phyloP scores from a whole-genome alignment of 2,888 invertebrate species.

The Steromphala cineraria region DNA sequence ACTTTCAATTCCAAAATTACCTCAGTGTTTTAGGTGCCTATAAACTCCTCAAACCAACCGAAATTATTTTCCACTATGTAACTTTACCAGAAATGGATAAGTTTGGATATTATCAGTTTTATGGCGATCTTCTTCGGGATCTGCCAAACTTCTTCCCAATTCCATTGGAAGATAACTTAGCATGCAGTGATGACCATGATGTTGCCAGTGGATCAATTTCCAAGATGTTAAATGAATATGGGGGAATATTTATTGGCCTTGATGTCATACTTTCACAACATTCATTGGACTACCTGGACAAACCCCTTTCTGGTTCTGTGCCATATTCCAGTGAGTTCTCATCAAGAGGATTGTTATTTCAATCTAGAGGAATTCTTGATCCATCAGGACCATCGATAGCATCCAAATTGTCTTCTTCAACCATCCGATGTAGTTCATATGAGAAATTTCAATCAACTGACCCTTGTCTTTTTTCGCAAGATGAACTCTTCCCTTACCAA shows the following conservation, averaged over 20 bases:
- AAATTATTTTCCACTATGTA: conserved; percentile 51
- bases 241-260: conserved; percentile 58
- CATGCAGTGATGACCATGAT: conserved; percentile 25
- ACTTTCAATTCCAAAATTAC: conserved; percentile 63
- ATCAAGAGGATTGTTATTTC: not conserved
- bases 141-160: conserved; percentile 40
- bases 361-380: too few species aligned
- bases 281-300: conserved; percentile 14
- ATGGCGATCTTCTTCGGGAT: conserved; percentile 51
- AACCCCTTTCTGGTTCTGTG: conserved; percentile 19
- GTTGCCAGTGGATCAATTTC: conserved; percentile 21
- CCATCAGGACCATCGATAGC: too few species aligned
- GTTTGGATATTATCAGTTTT: conserved; percentile 51
- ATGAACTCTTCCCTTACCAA: conserved; percentile 41
- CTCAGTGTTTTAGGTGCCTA: conserved; percentile 57
- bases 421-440: not conserved
- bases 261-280: conserved; percentile 38
- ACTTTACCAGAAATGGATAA: conserved; percentile 44
- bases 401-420: not conserved
- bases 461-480: conserved; percentile 30
- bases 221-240: conserved; percentile 39
- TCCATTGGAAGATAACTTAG: conserved; percentile 13
- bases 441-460: not conserved
- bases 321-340: not conserved
- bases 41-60: conserved; percentile 51